Evolutionary conservation across 2,888 invertebrate species (phyloP).

Genomic region (Hymenopus coronatus): DNA sequence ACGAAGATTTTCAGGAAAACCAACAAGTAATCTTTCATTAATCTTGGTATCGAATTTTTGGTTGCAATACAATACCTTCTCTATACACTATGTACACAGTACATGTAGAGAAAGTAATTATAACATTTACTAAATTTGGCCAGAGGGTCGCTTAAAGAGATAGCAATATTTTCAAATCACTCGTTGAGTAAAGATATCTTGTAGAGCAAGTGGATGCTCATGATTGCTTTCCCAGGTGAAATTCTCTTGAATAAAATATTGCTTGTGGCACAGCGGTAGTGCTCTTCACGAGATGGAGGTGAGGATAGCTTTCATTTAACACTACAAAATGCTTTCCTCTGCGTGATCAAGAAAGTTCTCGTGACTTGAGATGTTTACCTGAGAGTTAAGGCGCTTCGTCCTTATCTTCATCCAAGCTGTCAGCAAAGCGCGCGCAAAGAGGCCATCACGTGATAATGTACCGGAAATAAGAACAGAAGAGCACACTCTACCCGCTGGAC

Average conservation of each 20-base stretch:
- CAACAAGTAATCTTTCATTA: no score
- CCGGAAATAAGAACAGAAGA: neutral
- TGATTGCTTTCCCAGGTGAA: no score
- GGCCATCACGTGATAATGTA: constrained; percentile 6
- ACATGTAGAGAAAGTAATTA: no score
- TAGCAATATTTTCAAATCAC: no score
- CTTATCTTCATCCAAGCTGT: constrained; percentile 1
- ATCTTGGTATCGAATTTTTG: no score
- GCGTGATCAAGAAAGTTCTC: neutral
- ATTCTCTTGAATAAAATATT: neutral
- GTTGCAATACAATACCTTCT: no score
- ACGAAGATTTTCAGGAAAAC: no score
- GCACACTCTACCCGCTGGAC: neutral
- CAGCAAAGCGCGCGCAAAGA: constrained; percentile 1
- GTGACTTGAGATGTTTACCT: constrained; percentile 4
- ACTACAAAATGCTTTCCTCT: neutral
- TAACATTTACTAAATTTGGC: no score
- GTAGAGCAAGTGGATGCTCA: no score
- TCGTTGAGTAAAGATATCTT: no score
- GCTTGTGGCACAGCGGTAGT: neutral
- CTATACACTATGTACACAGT: no score
- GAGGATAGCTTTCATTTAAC: neutral
- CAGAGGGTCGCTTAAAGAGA: no score
- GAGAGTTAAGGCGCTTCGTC: neutral
- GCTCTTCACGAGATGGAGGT: neutral